These are phyloP conservation scores for Brachypterus glaber DNA, from an alignment of 2,888 invertebrate species.

Conservation along the genomic window DNA sequence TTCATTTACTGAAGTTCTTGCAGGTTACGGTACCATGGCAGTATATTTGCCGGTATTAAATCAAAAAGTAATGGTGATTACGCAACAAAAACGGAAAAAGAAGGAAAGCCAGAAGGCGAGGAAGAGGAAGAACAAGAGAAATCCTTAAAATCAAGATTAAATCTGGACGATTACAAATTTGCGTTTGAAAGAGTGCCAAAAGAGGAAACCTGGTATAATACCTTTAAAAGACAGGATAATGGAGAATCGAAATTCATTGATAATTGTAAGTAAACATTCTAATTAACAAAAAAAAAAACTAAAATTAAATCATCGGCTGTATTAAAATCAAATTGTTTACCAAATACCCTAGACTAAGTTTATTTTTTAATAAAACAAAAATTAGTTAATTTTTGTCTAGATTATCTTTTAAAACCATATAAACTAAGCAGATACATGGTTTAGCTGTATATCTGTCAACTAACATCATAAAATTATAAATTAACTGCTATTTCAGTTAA, in stretches of 20 bases:
- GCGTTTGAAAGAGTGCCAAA: slow-evolving; percentile 67
- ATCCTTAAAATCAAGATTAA: slow-evolving; percentile 33
- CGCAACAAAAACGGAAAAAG: slow-evolving; percentile 19
- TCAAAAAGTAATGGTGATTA: slow-evolving; percentile 32
- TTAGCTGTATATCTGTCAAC: no score
- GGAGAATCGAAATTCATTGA: slow-evolving; percentile 55
- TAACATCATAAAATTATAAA: no score
- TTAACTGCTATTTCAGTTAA: no score
- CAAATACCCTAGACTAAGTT: no score
- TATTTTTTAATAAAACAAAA: no score
- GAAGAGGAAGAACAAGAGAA: slow-evolving; percentile 20
- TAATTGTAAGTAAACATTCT: slow-evolving; percentile 43
- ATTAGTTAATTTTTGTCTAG: no score
- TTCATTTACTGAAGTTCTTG: slow-evolving; percentile 23
- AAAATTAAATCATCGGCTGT: no score
- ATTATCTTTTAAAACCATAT: no score
- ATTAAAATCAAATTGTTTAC: no score
- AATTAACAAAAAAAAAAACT: no score
- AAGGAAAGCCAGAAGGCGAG: slow-evolving; percentile 14
- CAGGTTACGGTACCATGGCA: slow-evolving; percentile 39
- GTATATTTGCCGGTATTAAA: slow-evolving; percentile 31
- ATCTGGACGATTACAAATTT: slow-evolving; percentile 55
- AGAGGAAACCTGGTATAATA: slow-evolving; percentile 69
- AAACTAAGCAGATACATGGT: no score
- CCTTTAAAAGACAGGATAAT: slow-evolving; percentile 66